Base-by-base conservation (phyloP, 2,113 vertebrate genomes). In the Cyanoramphus novaezelandiae region DNA sequence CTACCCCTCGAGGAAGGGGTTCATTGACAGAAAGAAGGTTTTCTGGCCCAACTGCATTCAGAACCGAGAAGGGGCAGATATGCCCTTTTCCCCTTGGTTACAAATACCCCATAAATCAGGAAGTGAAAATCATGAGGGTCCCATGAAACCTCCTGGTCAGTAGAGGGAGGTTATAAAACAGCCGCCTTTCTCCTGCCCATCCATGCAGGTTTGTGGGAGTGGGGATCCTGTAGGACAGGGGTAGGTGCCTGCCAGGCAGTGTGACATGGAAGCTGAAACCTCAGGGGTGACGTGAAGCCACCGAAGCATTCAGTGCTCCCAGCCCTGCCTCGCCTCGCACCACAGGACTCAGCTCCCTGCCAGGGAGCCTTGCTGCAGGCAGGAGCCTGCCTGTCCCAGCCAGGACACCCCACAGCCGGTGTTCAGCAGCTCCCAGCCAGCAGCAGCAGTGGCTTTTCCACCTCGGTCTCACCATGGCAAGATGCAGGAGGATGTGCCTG, bases 321-420 rank as follows among this genome's bases (percentile, higher is more conserved):
- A 24, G 64, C 8, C 0, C 57, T 3, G 1, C 63, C 50, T 71
- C 2, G 0, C 70, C 46, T 72, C 35, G 28, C 1, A 0, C 10
- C 39, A 11, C 0, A 1, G 70, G 55, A 41, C 2, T 1, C 69
- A 67, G 71, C 29, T 78, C 55, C 46, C 25, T 81, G 52, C 62
- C 5, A 1, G 10, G 33, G 80, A 82, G 14, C 65, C 86, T 46
- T 11, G 3, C 72, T 39, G 68, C 84, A 52, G 72, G 63, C 71
- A 62, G 77, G 17, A 47, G 18, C 64, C 49, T n/a, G 35, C 49
- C 50, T 17, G 31, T 35, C 35, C 46, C 81, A 47, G 50, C 43
- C 28, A 7, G 23, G 50, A 82, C 3, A 0, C 13, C 35, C 59
- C 2, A 1, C 2, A 2, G 33, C 31, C 1, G 1, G 21, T 1